Evolutionary conservation across 2,888 invertebrate genomes (phyloP), one percentile per base, ranked within the genome.

Genomic region (Hypercompe scribonia): DNA sequence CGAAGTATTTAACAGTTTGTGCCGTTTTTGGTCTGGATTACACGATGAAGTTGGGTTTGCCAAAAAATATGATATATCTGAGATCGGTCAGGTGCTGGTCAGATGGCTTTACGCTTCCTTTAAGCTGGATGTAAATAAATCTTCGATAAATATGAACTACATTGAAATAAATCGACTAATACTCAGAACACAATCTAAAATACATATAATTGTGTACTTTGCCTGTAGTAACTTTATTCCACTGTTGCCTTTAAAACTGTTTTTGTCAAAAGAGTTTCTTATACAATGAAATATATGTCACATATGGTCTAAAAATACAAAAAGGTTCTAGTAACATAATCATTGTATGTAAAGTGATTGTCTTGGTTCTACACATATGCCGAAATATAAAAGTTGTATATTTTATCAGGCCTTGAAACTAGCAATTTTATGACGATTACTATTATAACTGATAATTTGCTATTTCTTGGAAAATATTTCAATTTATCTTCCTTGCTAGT

Each of bases 391-490:
- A 39, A 28, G 21, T 21, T 65, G 31, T 2, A 21, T 28, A 42
- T 31, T 66, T 46, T 24, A 66, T 46, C 21, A 31, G 31, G 46
- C 66, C 46, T 66, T 66, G 42, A 66, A 66, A 46, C 33, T 46
- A 66, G 24, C 33, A 28, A 66, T 31, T 33, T 31, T 65, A 39
- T 15, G 65, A n/a, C 3, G 24, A 24, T 11, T 36, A 64, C 10
- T 3, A 3, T 2, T 36, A 36, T 36, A 28, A 61, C 31, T 61
- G 18, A 61, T 61, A 18, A 5, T 58, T 54, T 28, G 13, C 11
- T 58, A 58, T 11, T 58, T 15, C 54, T n/a, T 13, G 0, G 54
- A 58, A 13, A 13, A 28, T 11, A 21, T 54, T 3, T 3, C 24
- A n/a, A n/a, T 54, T n/a, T 54, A 24, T 24, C 54, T 54, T 54